A percentile compares a stretch with the other conserved stretches of the same genome.
Conservation (phyloP, 1,140 invertebrate genomes). For the Danaus plexippus region DNA sequence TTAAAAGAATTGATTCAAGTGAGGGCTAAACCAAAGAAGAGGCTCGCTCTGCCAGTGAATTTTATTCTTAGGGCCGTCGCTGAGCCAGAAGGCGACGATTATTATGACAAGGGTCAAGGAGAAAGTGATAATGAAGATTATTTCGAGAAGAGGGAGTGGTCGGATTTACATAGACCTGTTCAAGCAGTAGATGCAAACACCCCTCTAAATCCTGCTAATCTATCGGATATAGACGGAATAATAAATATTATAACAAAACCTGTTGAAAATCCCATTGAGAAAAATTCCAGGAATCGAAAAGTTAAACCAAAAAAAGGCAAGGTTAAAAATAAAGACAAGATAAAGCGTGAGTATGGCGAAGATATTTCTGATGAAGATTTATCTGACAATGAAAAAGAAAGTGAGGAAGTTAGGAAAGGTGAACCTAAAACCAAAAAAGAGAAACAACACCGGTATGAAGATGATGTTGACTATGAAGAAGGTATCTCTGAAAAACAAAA, state of each 20-base stretch:
- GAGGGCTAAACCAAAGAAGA: slow-evolving; percentile 50
- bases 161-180: slow-evolving; percentile 33
- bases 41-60: slow-evolving; percentile 51
- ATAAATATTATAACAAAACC: slow-evolving; percentile 48
- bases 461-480: slow-evolving; percentile 20
- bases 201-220: slow-evolving; percentile 30
- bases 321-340: slow-evolving; percentile 15
- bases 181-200: slow-evolving; percentile 23
- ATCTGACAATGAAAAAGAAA: slow-evolving; percentile 12
- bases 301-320: slow-evolving; percentile 14
- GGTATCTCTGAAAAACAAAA: slow-evolving; percentile 16
- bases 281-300: slow-evolving; percentile 11
- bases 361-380: slow-evolving; percentile 15
- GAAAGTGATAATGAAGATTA: slow-evolving; percentile 49
- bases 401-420: slow-evolving; percentile 11
- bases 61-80: slow-evolving; percentile 44
- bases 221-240: slow-evolving; percentile 53
- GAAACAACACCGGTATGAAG: slow-evolving; percentile 14
- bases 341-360: slow-evolving; percentile 13
- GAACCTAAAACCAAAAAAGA: slow-evolving; percentile 13
- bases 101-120: slow-evolving; percentile 44
- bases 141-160: slow-evolving; percentile 60
- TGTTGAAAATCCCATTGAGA: slow-evolving; percentile 20
- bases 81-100: slow-evolving; percentile 42
- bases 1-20: slow-evolving; percentile 51